Evolutionary conservation across 2,797 vertebrate species (phyloP).

Genomic region (Prunella strophiata): DNA sequence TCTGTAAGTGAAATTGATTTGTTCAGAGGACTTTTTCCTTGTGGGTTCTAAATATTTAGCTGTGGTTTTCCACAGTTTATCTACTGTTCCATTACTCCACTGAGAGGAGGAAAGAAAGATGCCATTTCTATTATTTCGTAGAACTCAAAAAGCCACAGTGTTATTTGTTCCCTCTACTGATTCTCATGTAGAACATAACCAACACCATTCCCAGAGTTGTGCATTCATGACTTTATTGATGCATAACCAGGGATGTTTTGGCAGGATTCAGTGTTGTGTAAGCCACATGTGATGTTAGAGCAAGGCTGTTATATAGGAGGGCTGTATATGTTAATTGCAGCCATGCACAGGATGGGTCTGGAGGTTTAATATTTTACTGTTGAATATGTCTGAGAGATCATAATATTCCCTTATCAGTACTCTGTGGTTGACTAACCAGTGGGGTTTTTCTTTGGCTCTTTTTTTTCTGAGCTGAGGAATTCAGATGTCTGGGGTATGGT

Average conservation of each 20-base stretch:
- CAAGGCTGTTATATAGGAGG: background rate
- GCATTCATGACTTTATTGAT: constrained; percentile 4
- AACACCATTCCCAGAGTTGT: constrained; percentile 17
- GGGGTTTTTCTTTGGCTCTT: background rate
- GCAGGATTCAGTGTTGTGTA: background rate
- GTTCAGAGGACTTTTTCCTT: constrained; percentile 45
- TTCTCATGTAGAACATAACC: constrained; percentile 42
- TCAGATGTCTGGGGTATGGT: background rate
- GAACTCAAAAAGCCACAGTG: constrained; percentile 33
- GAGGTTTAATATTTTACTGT: background rate
- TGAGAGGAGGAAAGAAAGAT: background rate
- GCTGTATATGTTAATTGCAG: constrained; percentile 3
- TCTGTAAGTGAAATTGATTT: constrained; percentile 35
- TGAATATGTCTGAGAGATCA: constrained; percentile 15
- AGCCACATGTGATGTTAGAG: constrained; percentile 4
- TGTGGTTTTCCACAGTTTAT: constrained; percentile 52
- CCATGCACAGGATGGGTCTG: background rate
- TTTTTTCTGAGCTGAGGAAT: background rate
- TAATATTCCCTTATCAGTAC: background rate
- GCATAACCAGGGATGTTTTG: constrained; percentile 20
- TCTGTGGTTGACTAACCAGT: background rate
- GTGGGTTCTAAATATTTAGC: constrained; percentile 55
- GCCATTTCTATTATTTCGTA: constrained; percentile 28
- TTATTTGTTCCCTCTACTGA: constrained; percentile 49
- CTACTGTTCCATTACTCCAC: constrained; percentile 49